A percentile compares a stretch with the other conserved stretches of the same genome.
These are phyloP conservation scores for Coremacera marginata DNA, from an alignment of 2,888 invertebrate species.

Conservation along the genomic window DNA sequence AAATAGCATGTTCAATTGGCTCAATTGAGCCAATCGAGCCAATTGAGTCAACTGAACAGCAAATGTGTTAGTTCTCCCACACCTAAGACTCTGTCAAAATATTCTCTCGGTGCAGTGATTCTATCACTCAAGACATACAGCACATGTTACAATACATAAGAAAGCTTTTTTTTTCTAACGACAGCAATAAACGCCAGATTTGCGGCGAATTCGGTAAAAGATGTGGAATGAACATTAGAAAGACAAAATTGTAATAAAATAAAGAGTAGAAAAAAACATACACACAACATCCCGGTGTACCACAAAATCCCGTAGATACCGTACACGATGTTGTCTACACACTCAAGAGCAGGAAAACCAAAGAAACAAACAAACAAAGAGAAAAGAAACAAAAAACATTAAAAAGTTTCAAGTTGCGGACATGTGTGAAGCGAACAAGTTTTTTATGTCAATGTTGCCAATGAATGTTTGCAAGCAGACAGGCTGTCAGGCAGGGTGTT, in stretches of 20 bases:
- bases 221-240: background rate
- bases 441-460: background rate
- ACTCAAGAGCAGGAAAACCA: background rate
- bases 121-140: too few relatives aligned
- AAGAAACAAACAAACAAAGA: background rate
- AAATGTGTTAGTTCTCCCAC: too few relatives aligned
- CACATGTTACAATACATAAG: too few relatives aligned
- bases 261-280: background rate
- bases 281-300: background rate
- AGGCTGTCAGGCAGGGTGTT: background rate
- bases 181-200: background rate
- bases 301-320: slow-evolving; percentile 6
- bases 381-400: background rate
- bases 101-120: too few relatives aligned
- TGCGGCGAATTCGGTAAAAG: background rate
- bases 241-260: background rate
- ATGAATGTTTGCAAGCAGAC: background rate
- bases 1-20: too few relatives aligned
- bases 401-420: slow-evolving; percentile 14
- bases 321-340: background rate
- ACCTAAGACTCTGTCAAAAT: too few relatives aligned
- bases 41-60: too few relatives aligned
- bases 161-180: too few relatives aligned
- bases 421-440: slow-evolving; percentile 24
- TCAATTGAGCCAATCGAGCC: too few relatives aligned